Evolutionary conservation across 1,140 invertebrate genomes (phyloP), one percentile per base, ranked within the genome.

Genomic region (Lepeophtheirus salmonis): DNA sequence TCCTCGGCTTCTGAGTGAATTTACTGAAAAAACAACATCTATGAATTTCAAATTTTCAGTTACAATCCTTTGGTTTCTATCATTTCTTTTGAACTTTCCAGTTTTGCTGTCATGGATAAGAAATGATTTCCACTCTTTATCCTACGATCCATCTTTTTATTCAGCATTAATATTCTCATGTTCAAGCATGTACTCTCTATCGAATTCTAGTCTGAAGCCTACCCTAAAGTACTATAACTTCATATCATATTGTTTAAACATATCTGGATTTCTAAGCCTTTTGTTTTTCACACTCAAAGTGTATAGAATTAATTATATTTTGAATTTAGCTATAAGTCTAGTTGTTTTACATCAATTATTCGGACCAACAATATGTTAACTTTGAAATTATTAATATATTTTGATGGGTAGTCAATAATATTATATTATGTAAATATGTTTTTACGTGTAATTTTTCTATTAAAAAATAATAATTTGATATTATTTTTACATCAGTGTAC

Each of bases 301-400:
- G 2, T 54, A 54, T 54, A 54, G 52, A 54, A n/a, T 54, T n/a
- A 54, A 54, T 20, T 54, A 54, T 24, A 21, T 23, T 20, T n/a
- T 54, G 52, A 54, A 24, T 54, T 20, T 24, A 2, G 52, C 21
- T 16, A 21, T 54, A 12, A n/a, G n/a, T 20, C 14, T 20, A 23
- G 14, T 54, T 16, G n/a, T n/a, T 54, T 24, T 54, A 21, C 52
- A 54, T 23, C 52, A 54, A 50, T 12, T 50, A 2, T 50, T 50
- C 16, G 49, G 16, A 2, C 49, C 49, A 2, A 50, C n/a, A n/a
- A n/a, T n/a, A n/a, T n/a, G n/a, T n/a, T n/a, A n/a, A n/a, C n/a
- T n/a, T n/a, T n/a, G n/a, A n/a, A n/a, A n/a, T n/a, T n/a, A n/a
- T n/a, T n/a, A n/a, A n/a, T n/a, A n/a, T n/a, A n/a, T n/a, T n/a